Base-by-base conservation (phyloP, 2,113 vertebrate genomes). In the Myxocyprinus asiaticus region DNA sequence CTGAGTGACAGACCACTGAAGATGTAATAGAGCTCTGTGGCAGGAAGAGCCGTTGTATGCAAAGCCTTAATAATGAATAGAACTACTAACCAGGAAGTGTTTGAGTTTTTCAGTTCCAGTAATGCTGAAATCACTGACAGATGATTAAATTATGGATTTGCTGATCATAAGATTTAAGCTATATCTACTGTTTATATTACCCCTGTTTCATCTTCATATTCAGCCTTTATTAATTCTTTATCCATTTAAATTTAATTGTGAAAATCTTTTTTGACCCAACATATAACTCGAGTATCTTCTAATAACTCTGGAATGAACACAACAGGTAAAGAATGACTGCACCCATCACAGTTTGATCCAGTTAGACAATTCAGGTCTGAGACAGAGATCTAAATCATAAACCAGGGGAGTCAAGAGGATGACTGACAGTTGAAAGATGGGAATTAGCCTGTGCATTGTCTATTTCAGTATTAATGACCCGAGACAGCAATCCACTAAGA, bases 371-470 rank as follows among this genome's bases (percentile, higher is more conserved):
- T 67, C n/a, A 9, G 7, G 9, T 59, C 43, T 58, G 51, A 22
- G 51, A 61, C 47, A 55, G 9, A 79, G 51, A 76, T 70, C 77
- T 64, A n/a, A 80, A 67, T 14, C 68, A 62, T 14, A 7, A 42
- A 63, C 65, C 33, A 17, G 15, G 50, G 11, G 48, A 61, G 58
- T 45, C 53, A 71, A 14, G 14, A 11, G 53, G 33, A 43, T 71
- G 78, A 78, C 14, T 76, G 81, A 73, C 79, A 81, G 55, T 4
- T 72, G 78, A 85, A 58, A 58, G 76, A 63, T 50, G 62, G 55
- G 81, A 81, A n/a, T 59, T 47, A 9, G 10, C 50, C 45, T 33
- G 47, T 14, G 69, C 58, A 58, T 69, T 63, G 66, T 76, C 59
- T 48, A 67, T 45, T 64, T 9, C 65, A 74, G 65, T 33, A 15